Evolutionary conservation across 2,888 invertebrate genomes (phyloP).

Genomic region (Ormyrus nitidulus): DNA sequence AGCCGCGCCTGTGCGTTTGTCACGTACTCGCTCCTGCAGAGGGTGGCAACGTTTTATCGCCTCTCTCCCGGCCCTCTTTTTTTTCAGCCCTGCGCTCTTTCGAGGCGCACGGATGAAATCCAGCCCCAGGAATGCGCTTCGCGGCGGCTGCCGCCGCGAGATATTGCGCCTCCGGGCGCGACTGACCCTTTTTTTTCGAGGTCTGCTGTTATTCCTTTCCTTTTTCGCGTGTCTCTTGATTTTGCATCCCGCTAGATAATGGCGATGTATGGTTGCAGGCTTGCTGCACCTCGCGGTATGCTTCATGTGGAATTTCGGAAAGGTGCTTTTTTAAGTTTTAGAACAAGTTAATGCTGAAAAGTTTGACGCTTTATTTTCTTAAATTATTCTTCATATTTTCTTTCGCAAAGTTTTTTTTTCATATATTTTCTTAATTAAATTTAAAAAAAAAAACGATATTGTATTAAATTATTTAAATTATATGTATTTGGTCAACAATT

Average conservation of each 20-base stretch:
- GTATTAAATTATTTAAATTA: no score
- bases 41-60: constrained; percentile 36
- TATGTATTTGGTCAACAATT: no score
- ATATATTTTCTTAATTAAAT: no score
- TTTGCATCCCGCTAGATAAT: constrained; percentile 28
- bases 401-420: no score
- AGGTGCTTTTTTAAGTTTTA: background rate
- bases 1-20: constrained; percentile 38
- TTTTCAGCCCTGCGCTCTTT: background rate
- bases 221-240: background rate
- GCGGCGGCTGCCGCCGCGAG: constrained; percentile 25
- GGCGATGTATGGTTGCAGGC: constrained; percentile 26
- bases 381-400: no score
- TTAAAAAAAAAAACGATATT: no score
- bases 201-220: background rate
- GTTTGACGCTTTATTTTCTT: no score
- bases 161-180: constrained; percentile 9
- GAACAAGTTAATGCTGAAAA: background rate
- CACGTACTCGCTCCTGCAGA: constrained; percentile 33
- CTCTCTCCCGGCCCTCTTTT: constrained; percentile 6
- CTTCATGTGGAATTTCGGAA: background rate
- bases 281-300: background rate
- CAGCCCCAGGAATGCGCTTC: constrained; percentile 3
- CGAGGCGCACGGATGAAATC: background rate
- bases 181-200: background rate